These are phyloP conservation scores for Drosophila falleni DNA, from an alignment of 2,888 invertebrate species.

Conservation along the genomic window DNA sequence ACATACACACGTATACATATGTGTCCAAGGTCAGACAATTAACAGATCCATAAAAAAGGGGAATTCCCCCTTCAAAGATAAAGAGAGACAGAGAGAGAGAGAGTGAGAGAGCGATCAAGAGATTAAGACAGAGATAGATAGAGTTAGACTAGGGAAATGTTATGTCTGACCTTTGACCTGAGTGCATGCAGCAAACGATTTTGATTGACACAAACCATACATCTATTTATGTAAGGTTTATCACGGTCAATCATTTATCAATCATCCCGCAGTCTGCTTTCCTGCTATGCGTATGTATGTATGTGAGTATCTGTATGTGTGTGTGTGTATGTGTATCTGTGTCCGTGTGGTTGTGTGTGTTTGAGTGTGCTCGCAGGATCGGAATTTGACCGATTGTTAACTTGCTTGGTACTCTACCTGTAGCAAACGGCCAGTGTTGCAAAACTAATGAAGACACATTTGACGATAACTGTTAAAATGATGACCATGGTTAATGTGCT, in stretches of 20 bases:
- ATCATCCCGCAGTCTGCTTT: conserved; percentile 9
- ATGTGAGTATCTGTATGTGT: conserved; percentile 13
- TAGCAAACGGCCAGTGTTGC: conserved; percentile 97
- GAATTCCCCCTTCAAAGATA: not conserved
- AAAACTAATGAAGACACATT: conserved; percentile 97
- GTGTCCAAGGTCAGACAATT: conserved; percentile 35
- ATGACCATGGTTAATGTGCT: conserved; percentile 96
- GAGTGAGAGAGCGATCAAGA: conserved; percentile 13
- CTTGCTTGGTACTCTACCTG: conserved; percentile 90
- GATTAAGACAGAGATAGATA: conserved; percentile 26
- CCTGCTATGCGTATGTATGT: conserved; percentile 19
- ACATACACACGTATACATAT: conserved; percentile 23
- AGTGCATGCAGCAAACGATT: conserved; percentile 40
- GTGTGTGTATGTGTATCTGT: conserved; percentile 11
- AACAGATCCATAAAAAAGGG: not conserved
- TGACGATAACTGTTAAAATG: conserved; percentile 96
- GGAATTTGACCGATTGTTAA: conserved; percentile 54
- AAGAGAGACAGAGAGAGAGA: not conserved
- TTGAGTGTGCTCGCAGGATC: conserved; percentile 36
- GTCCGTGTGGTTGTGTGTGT: conserved; percentile 15
- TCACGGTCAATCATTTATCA: conserved; percentile 10
- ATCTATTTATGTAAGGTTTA: not conserved
- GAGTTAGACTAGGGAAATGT: not conserved
- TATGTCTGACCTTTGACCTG: conserved; percentile 41
- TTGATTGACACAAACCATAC: conserved; percentile 13